Evolutionary conservation across 2,797 vertebrate species (phyloP).

Genomic region (Cryptoprocta ferox): DNA sequence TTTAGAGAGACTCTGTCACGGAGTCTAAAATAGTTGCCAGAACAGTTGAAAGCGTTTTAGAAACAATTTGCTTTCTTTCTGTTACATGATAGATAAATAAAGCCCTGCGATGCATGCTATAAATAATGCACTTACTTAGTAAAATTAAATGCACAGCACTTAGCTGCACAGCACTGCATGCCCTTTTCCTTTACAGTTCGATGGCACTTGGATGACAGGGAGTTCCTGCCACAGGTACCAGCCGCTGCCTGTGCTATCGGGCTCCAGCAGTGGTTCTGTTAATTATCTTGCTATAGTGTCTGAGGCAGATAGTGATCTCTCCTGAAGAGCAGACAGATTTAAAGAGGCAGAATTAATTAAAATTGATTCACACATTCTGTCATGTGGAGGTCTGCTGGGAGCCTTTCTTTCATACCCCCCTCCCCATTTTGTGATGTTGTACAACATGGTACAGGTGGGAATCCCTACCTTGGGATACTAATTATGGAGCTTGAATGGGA

Average conservation of each 20-base stretch:
- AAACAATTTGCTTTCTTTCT: constrained; percentile 72
- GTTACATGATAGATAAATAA: constrained; percentile 69
- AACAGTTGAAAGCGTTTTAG: constrained; percentile 38
- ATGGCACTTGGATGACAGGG: constrained; percentile 43
- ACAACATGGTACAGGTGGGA: constrained; percentile 76
- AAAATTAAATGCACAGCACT: constrained; percentile 25
- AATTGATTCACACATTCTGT: constrained; percentile 85
- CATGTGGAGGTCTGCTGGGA: constrained; percentile 74
- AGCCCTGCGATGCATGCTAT: constrained; percentile 35
- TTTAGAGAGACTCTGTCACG: background rate
- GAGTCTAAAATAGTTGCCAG: background rate
- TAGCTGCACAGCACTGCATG: background rate
- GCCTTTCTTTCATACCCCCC: constrained; percentile 47
- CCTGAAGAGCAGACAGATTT: constrained; percentile 83
- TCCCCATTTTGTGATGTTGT: constrained; percentile 66
- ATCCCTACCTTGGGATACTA: constrained; percentile 78
- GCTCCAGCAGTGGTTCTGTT: constrained; percentile 81
- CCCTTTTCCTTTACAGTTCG: constrained; percentile 5
- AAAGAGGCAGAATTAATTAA: constrained; percentile 88
- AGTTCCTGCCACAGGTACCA: constrained; percentile 70
- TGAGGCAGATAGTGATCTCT: constrained; percentile 84
- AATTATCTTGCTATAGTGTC: constrained; percentile 83
- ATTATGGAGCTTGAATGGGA: constrained; percentile 81
- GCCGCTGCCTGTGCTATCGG: constrained; percentile 68
- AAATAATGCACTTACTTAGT: constrained; percentile 66